Percentiles rank a stretch among this genome's conserved stretches.
Conservation (phyloP, 2,888 invertebrate genomes). For the Diarsia rubi region DNA sequence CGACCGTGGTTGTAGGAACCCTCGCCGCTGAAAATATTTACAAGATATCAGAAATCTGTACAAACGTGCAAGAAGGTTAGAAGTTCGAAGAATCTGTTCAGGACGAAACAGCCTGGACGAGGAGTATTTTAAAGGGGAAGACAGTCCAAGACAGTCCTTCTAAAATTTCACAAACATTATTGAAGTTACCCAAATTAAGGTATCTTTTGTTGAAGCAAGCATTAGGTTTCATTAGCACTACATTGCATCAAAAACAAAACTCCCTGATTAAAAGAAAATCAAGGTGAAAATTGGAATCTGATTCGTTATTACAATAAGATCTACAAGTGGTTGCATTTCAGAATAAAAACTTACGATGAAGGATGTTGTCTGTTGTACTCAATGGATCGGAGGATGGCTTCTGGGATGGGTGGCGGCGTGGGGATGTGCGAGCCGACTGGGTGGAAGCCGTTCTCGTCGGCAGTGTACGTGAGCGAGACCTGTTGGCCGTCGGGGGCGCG, state of each 20-base stretch:
- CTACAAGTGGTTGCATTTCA: neutral
- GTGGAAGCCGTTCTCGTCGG: slow-evolving; percentile 93
- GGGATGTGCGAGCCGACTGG: slow-evolving; percentile 91
- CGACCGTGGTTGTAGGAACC: slow-evolving; percentile 74
- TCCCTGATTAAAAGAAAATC: neutral
- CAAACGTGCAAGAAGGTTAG: neutral
- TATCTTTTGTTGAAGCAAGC: no score
- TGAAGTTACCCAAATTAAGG: neutral
- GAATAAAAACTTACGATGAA: slow-evolving; percentile 76
- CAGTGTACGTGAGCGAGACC: slow-evolving; percentile 92
- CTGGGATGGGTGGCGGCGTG: slow-evolving; percentile 90
- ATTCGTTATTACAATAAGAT: neutral
- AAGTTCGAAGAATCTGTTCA: neutral
- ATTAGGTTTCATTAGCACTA: neutral
- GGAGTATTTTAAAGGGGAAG: neutral
- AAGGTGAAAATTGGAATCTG: neutral
- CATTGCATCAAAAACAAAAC: neutral
- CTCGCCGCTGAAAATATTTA: slow-evolving; percentile 72
- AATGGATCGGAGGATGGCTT: slow-evolving; percentile 87
- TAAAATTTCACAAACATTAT: neutral
- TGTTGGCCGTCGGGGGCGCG: slow-evolving; percentile 92
- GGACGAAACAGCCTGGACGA: neutral
- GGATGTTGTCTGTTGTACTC: slow-evolving; percentile 82
- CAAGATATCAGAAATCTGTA: neutral
- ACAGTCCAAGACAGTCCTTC: neutral